A percentile compares a stretch with the other conserved stretches of the same genome.
Conservation (phyloP, 2,797 vertebrate genomes). For the Ambastaia sidthimunki region DNA sequence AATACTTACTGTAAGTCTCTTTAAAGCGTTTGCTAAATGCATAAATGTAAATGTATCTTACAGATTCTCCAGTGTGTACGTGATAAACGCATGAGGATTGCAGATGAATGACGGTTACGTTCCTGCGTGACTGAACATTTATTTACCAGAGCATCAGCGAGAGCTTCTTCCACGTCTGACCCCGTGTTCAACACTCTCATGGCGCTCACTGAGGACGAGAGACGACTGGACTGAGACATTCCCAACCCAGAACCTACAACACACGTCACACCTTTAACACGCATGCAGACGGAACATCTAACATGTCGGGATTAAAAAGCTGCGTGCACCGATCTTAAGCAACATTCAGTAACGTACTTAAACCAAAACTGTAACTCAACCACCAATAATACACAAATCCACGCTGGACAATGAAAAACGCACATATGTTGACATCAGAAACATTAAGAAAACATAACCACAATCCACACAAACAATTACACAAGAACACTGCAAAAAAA, state of each 20-base stretch:
- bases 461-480: constrained; percentile 44
- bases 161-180: constrained; percentile 94
- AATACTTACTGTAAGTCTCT: too few species aligned
- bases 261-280: constrained; percentile 34
- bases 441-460: background rate
- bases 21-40: too few species aligned
- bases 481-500: constrained; percentile 49
- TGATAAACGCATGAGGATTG: background rate
- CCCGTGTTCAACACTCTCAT: constrained; percentile 97
- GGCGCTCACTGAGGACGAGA: constrained; percentile 95
- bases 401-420: background rate
- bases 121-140: background rate
- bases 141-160: constrained; percentile 93
- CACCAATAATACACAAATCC: background rate
- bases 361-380: background rate
- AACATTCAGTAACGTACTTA: background rate
- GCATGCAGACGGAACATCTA: constrained; percentile 2
- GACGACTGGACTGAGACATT: constrained; percentile 90
- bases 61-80: background rate
- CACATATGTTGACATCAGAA: background rate
- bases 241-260: constrained; percentile 84
- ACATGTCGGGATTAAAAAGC: background rate
- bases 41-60: too few species aligned
- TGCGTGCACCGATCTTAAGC: constrained; percentile 13
- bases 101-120: background rate